Percentiles rank a stretch among this genome's conserved stretches.
Evolutionary conservation across 2,797 vertebrate species (phyloP).

Genomic region (Schizothorax lantsangensis): DNA sequence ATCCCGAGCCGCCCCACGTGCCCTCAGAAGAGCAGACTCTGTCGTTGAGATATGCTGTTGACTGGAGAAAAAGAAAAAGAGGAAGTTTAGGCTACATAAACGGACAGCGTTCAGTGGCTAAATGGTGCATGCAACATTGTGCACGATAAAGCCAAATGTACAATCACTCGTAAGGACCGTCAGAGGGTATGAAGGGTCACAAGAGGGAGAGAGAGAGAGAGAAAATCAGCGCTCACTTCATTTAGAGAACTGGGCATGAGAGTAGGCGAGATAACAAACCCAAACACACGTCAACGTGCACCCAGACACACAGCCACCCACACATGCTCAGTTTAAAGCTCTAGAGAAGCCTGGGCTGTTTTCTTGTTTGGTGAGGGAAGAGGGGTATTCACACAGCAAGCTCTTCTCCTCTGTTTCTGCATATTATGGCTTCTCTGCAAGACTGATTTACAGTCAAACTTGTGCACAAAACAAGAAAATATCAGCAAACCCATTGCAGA

Average conservation of each 20-base stretch:
- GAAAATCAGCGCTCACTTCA: constrained; percentile 35
- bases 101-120: background rate
- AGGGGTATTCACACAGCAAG: background rate
- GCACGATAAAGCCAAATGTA: background rate
- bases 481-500: background rate
- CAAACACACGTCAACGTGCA: constrained; percentile 11
- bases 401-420: background rate
- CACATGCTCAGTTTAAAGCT: constrained; percentile 32
- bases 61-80: constrained; percentile 62
- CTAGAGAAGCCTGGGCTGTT: constrained; percentile 35
- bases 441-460: background rate
- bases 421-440: background rate
- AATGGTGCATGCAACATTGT: constrained; percentile 33
- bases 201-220: background rate
- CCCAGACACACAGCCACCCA: constrained; percentile 10
- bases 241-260: constrained; percentile 39
- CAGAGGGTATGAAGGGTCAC: constrained; percentile 18
- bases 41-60: constrained; percentile 74
- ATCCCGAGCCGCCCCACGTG: constrained; percentile 24
- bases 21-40: constrained; percentile 75
- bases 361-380: constrained; percentile 15
- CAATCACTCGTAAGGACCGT: background rate
- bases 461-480: background rate
- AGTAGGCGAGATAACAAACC: background rate
- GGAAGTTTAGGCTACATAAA: constrained; percentile 18